Conservation (phyloP, 2,888 invertebrate genomes). For the Thera obeliscata region DNA sequence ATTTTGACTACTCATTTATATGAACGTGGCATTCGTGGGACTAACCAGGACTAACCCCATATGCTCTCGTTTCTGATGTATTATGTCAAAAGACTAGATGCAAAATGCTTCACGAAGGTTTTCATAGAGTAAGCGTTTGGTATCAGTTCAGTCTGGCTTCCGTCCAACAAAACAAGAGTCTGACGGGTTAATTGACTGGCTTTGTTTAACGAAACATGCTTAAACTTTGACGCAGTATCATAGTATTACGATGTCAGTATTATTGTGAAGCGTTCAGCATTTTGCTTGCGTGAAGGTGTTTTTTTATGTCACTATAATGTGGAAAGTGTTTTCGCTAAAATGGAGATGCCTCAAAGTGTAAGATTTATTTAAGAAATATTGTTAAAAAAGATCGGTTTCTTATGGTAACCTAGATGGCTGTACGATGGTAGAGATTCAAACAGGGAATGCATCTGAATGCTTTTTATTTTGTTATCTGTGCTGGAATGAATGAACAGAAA, state of each 20-base stretch:
- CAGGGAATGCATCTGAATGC: no score
- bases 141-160: constrained; percentile 33
- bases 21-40: no score
- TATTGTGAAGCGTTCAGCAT: constrained; percentile 8
- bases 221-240: constrained; percentile 24
- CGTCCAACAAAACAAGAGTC: constrained; percentile 34
- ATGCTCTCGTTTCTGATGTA: background rate
- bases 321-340: constrained; percentile 16
- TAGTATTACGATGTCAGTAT: constrained; percentile 13
- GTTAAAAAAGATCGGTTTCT: no score
- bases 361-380: background rate
- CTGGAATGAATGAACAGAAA: no score
- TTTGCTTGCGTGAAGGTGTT: background rate
- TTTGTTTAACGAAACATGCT: constrained; percentile 27
- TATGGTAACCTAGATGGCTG: no score
- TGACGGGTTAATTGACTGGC: constrained; percentile 38
- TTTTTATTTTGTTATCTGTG: no score
- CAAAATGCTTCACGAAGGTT: background rate
- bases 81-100: background rate
- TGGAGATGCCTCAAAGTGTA: constrained; percentile 12
- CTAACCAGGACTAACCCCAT: no score
- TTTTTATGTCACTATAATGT: constrained; percentile 6
- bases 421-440: no score
- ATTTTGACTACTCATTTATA: no score
- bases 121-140: constrained; percentile 23